Conservation (phyloP, 2,797 vertebrate species). For the Propithecus deckenii region DNA sequence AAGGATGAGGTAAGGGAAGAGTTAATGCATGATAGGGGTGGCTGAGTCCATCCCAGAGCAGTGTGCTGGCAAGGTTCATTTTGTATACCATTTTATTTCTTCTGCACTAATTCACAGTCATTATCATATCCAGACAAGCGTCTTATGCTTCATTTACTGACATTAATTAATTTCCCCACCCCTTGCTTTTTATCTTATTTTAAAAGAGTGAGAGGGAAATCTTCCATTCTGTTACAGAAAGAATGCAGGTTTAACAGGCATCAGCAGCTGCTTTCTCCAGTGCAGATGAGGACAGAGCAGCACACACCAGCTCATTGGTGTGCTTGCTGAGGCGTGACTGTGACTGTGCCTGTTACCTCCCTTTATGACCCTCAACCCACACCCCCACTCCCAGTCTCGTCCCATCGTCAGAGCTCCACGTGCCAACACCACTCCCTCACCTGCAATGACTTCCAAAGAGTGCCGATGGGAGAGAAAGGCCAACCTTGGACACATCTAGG, state of each 20-base stretch:
- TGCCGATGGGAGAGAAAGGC: background rate
- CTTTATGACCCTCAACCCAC: background rate
- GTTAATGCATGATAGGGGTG: background rate
- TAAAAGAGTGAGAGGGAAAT: conserved; percentile 75
- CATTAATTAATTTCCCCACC: conserved; percentile 83
- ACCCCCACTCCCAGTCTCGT: background rate
- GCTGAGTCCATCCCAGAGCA: conserved; percentile 48
- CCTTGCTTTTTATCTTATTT: conserved; percentile 76
- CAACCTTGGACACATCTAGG: background rate
- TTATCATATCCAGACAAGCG: conserved; percentile 79
- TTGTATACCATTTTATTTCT: conserved; percentile 76
- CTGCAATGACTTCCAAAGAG: background rate
- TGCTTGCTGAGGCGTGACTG: background rate
- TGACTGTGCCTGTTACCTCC: background rate
- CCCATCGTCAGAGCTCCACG: background rate
- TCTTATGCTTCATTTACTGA: conserved; percentile 84
- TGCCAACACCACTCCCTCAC: background rate
- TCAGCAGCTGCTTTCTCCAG: conserved; percentile 48
- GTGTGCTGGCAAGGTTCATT: conserved; percentile 49
- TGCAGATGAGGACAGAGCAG: background rate
- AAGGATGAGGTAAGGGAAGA: background rate
- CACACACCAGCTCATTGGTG: background rate
- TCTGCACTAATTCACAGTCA: conserved; percentile 84
- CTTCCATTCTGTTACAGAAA: conserved; percentile 67
- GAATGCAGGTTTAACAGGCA: conserved; percentile 54